Evolutionary conservation across 2,113 vertebrate genomes (phyloP), one percentile per base, ranked within the genome.

Genomic region (Girardinichthys multiradiatus): DNA sequence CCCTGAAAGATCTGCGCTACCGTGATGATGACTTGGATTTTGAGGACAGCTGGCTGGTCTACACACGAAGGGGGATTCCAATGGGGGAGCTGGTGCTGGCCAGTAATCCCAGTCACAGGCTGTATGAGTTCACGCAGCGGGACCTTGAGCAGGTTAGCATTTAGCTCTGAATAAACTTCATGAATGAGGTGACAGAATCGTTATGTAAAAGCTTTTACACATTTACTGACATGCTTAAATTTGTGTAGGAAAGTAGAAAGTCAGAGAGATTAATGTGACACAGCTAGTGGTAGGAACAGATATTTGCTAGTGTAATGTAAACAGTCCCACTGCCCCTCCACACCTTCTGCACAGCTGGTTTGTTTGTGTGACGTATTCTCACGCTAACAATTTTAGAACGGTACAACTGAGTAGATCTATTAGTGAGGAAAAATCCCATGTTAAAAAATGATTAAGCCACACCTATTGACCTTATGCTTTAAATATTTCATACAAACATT

Each of bases 21-120:
- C 94, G 93, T 26, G 96, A 98, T 28, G 93, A 95, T 0, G 96
- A 97, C 83, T 92, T 93, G 0, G 95, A 97, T 90, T 98, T 96
- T 79, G 93, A 97, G 45, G 95, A 97, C 63, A 90, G 89, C 2
- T 92, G 95, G 83, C 82, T 98, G 88, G 92, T 98, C 0, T 99
- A 97, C 77, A 97, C 94, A 0, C 82, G 94, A 24, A 82, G 90
- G 62, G 95, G 95, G 33, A 97, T 97, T 87, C 95, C 95, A 0
- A 95, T 95, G 77, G 95, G 96, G 3, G 97, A 97, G 26, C 90
- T 97, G 74, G 96, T 98, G 59, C 81, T 88, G 58, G 87, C 85
- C 57, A 92, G 90, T 35, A 89, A 98, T 76, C 91, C 94, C 12
- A 85, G 67, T 31, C 94, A 93, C 60, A 95, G 93, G 80, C 92